Base-by-base conservation (phyloP, 2,113 vertebrate genomes). In the Hippocampus barbouri region DNA sequence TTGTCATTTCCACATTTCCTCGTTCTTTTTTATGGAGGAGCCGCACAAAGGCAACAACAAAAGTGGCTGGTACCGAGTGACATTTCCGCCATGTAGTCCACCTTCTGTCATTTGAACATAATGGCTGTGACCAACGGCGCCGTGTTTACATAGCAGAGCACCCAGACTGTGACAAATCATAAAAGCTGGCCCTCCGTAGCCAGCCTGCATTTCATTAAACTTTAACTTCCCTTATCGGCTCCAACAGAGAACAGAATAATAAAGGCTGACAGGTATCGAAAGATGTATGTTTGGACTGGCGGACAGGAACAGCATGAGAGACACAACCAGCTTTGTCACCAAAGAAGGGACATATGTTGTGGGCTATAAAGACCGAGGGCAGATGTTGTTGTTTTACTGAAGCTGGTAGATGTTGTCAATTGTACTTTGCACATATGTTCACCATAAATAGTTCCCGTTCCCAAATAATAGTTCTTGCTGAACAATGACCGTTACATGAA, bases 81-180 rank as follows among this genome's bases (percentile, higher is more conserved):
- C 85, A 88, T 89, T 68, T 88, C 80, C 87, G 80, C 82, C 87
- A 80, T 85, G 81, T 67, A 45, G 85, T 83, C 86, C 86, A 74
- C 81, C 84, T 85, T 87, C 86, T 78, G 81, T 88, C 89, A 89
- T 90, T 92, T 90, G 89, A 84, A 88, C 89, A 89, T 92, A 93
- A 92, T 93, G 91, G 89, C 86, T 79, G 79, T 87, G 89, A 90
- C 89, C 88, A 87, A 79, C 79, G 86, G 76, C 85, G 79, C 79
- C 38, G 41, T 93, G 91, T 93, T 93, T 93, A 91, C 91, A 84
- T 87, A 91, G 92, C 87, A 85, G 88, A 79, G 87, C 87, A 80
- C 86, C 83, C 89, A 87, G 89, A 85, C 88, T 83, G 91, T 91
- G 88, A 91, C 89, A 92, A 92, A 93, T 91, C 90, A 91, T 90